Base-by-base conservation (phyloP, 1,140 invertebrate species). In the Doryteuthis pealeii region DNA sequence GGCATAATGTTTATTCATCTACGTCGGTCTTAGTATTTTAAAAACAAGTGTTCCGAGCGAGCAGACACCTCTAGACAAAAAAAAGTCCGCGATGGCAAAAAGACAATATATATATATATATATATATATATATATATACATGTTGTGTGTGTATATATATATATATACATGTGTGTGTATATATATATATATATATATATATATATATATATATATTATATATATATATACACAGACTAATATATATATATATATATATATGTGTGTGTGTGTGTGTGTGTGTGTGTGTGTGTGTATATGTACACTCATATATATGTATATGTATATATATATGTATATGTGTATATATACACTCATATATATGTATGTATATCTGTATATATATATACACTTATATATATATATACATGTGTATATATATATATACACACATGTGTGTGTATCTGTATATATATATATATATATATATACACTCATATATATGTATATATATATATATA, bases 381-480 rank as follows among this genome's bases (percentile, higher is more conserved):
- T 28, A 58, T 58, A 58, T 58, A 58, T 58, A 58, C 15, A 58
- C 15, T 5, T 58, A 58, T 28, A 58, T 58, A 58, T 28, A 58
- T 58, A 58, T 58, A 58, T 58, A 58, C 15, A 58, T 58, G 15
- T 58, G 15, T 58, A 58, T 58, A 58, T 58, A 58, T 28, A 58
- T 58, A 58, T 28, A 58, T 58, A 58, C 15, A 58, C 15, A 58
- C 22, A 49, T 22, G 22, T 49, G 22, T 22, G 22, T 49, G 22
- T 22, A 49, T 49, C 8, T 58, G 15, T 58, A 58, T 58, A 58
- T 58, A 58, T 58, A 58, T 58, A 58, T 58, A 28, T 58, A 49
- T 49, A 49, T 49, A 49, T 22, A 49, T 49, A 49, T 22, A 49
- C 22, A 49, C 22, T 10, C 22, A 49, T 49, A 49, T 49, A 49